Conservation (phyloP, 2,888 invertebrate species). For the Drosophila nigricruria region DNA sequence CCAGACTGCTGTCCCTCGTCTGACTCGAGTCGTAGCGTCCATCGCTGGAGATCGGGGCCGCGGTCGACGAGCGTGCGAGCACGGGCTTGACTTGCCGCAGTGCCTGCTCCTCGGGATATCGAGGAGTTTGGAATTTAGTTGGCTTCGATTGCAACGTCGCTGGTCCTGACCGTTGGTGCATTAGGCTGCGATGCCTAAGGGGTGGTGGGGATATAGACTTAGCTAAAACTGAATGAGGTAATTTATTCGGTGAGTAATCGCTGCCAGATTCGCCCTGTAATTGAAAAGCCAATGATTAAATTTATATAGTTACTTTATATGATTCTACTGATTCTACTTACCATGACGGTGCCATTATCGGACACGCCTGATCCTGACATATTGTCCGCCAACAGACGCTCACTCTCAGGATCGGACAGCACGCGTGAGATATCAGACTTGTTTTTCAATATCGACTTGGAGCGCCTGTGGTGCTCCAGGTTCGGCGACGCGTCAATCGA, state of each 20-base stretch:
- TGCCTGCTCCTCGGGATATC: constrained; percentile 85
- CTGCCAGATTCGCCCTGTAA: constrained; percentile 88
- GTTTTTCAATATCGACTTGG: constrained; percentile 91
- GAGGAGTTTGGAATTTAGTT: constrained; percentile 85
- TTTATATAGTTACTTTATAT: not conserved
- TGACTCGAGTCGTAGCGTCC: constrained; percentile 79
- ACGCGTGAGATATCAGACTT: constrained; percentile 89
- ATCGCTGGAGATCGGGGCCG: constrained; percentile 70
- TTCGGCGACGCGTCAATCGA: constrained; percentile 89
- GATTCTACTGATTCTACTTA: constrained; percentile 38
- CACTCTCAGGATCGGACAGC: constrained; percentile 90
- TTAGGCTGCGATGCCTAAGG: constrained; percentile 85
- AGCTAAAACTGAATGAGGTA: constrained; percentile 85
- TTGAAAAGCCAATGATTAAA: not conserved
- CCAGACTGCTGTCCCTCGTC: constrained; percentile 85
- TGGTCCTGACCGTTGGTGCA: constrained; percentile 85
- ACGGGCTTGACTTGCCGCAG: constrained; percentile 82
- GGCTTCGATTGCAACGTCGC: constrained; percentile 84
- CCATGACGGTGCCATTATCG: constrained; percentile 86
- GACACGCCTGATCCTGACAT: constrained; percentile 87
- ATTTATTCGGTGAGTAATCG: constrained; percentile 88
- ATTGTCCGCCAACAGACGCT: constrained; percentile 90
- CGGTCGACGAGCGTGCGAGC: constrained; percentile 73
- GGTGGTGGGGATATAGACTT: constrained; percentile 86
- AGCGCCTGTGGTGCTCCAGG: constrained; percentile 88